Conservation (phyloP, 2,888 invertebrate species). For the Priocnemis perturbator region DNA sequence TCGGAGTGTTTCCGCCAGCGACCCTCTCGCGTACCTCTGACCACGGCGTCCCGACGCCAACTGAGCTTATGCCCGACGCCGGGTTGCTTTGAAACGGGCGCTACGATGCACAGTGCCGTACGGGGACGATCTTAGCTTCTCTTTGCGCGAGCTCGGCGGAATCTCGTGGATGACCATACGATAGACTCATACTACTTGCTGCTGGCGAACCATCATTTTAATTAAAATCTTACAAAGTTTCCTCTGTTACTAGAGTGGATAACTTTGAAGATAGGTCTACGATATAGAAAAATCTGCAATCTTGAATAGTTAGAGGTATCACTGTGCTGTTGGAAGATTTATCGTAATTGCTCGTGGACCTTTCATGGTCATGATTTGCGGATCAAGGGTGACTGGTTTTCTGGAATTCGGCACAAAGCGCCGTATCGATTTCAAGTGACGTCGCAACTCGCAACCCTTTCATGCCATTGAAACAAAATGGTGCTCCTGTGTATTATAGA, state of each 20-base stretch:
- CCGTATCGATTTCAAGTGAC: constrained; percentile 19
- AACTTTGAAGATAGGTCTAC: too few relatives aligned
- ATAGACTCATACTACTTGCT: background rate
- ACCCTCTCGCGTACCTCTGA: constrained; percentile 46
- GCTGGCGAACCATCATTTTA: too few relatives aligned
- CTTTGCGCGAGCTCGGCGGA: background rate
- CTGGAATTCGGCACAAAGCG: background rate
- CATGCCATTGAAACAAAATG: background rate
- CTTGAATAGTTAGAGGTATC: too few relatives aligned
- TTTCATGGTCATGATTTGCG: background rate
- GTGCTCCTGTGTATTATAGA: too few relatives aligned
- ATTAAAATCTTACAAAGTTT: background rate
- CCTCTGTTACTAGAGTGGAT: too few relatives aligned
- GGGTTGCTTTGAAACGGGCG: constrained; percentile 47
- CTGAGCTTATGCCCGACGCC: constrained; percentile 54
- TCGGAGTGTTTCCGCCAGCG: too few relatives aligned
- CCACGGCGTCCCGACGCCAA: constrained; percentile 68
- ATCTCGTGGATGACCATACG: background rate
- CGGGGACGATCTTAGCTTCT: background rate
- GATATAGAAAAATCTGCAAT: too few relatives aligned
- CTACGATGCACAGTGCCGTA: constrained; percentile 47
- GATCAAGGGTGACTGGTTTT: background rate
- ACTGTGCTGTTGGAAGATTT: too few relatives aligned
- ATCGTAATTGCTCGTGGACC: too few relatives aligned
- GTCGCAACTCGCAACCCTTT: background rate